Base-by-base conservation (phyloP, 2,888 invertebrate genomes). In the Napeogenes sylphis region DNA sequence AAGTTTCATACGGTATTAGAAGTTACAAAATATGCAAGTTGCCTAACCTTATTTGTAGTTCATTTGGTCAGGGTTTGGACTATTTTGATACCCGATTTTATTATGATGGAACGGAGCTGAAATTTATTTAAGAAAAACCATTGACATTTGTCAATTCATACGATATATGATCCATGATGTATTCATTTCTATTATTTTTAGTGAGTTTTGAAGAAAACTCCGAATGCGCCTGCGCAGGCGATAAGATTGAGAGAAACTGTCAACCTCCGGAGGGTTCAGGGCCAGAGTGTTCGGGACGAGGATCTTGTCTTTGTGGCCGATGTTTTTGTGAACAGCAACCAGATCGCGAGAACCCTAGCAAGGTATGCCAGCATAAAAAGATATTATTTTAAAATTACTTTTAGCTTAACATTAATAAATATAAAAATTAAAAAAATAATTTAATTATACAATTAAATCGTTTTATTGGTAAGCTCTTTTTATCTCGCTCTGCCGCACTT, bases 171-270 rank as follows among this genome's bases (percentile, higher is more conserved):
- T 2, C 14, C 47, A 51, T 51, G 10, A 8, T 30, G 30, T 42
- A 42, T 42, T 5, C 8, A 51, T 30, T 51, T 51, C 10, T 14
- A n/a, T 42, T 47, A 46, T 46, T 78, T 80, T 45, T 73, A 90
- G 90, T 88, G 56, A 87, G 87, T 64, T 73, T 85, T 45, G 70
- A 74, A 45, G 82, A 84, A 14, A 90, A 87, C 55, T 85, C 90
- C 0, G 75, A 77, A 62, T 90, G 90, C 68, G 79, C 82, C 0
- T 90, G 90, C 65, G 70, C 73, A 0, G 73, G 73, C 2, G 79
- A 78, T 2, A 71, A 75, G 32, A 68, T 79, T 62, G 75, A 75
- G 21, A 71, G 76, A 32, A 76, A 80, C 54, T 90, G 88, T 69
- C 75, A 73, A 56, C 82, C 83, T 0, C 79, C 80, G 0, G 83